These are phyloP conservation scores for Leptinotarsa defecta DNA, from an alignment of 1,140 invertebrate genomes.

Conservation along the genomic window DNA sequence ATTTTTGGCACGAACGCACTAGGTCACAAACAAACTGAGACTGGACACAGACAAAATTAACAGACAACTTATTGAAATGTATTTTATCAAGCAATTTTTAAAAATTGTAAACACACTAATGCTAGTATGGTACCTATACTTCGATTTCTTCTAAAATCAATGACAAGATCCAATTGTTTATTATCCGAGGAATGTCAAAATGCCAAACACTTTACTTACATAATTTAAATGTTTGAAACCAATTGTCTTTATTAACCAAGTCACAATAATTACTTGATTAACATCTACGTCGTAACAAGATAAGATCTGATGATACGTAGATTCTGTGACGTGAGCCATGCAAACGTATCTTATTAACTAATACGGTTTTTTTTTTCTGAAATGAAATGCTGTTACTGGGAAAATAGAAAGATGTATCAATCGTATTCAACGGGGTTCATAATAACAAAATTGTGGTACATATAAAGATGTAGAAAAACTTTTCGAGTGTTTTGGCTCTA, in stretches of 20 bases:
- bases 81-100: neutral
- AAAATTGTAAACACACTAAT: neutral
- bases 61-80: constrained; percentile 8
- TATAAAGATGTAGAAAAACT: too few relatives aligned
- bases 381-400: too few relatives aligned
- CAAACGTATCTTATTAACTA: neutral
- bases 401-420: too few relatives aligned
- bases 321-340: neutral
- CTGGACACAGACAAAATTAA: neutral
- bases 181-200: neutral
- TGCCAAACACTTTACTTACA: neutral
- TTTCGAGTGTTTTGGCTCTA: too few relatives aligned
- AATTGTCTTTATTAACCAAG: neutral
- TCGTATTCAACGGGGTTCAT: too few relatives aligned
- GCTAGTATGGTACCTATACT: neutral
- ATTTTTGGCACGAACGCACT: constrained; percentile 5
- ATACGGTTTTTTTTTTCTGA: neutral
- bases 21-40: neutral
- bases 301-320: too few relatives aligned
- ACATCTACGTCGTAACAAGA: too few relatives aligned
- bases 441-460: too few relatives aligned
- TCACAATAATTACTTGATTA: neutral
- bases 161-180: neutral
- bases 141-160: neutral
- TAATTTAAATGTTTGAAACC: neutral